Conservation (phyloP, 2,888 invertebrate genomes). For the Blomia tropicalis region DNA sequence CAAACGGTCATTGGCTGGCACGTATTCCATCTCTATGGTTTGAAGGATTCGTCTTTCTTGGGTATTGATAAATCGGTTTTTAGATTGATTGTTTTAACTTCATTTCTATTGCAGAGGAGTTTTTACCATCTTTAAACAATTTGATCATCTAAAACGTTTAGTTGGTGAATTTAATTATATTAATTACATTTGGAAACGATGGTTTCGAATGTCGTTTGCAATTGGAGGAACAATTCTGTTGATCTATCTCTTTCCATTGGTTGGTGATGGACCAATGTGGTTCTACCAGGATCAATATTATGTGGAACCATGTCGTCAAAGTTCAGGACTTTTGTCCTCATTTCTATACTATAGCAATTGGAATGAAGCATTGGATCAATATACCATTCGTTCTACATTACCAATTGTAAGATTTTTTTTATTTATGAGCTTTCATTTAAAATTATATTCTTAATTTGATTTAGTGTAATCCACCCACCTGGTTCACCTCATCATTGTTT, state of each 20-base stretch:
- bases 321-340: background rate
- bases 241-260: conserved; percentile 6
- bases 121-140: background rate
- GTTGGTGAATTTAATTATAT: background rate
- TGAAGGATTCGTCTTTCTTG: conserved; percentile 1
- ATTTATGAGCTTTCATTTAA: background rate
- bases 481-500: background rate
- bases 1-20: background rate
- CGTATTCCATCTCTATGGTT: background rate
- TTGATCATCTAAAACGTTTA: background rate
- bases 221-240: background rate
- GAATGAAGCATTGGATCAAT: background rate
- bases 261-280: conserved; percentile 12
- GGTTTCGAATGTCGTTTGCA: background rate
- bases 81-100: background rate
- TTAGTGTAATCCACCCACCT: conserved; percentile 1
- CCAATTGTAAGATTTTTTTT: background rate
- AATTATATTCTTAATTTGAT: too few relatives aligned
- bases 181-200: background rate
- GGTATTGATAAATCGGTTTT: background rate
- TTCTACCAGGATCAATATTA: background rate
- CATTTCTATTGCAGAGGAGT: background rate
- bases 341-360: conserved; percentile 7
- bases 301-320: background rate
- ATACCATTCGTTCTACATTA: background rate